These are phyloP conservation scores for Melanitta fusca DNA, from an alignment of 2,797 vertebrate genomes.

Conservation along the genomic window DNA sequence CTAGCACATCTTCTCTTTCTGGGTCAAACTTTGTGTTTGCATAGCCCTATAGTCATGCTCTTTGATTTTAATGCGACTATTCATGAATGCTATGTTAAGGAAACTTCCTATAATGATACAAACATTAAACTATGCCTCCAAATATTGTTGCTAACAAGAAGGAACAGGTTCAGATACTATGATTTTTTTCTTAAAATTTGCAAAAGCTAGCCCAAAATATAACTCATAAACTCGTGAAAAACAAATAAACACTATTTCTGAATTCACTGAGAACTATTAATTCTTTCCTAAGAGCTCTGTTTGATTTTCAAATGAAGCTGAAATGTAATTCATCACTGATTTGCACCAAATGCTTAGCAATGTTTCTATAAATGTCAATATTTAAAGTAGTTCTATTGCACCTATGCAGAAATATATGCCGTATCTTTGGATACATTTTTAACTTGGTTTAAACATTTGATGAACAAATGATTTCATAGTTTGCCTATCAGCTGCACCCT, in stretches of 20 bases:
- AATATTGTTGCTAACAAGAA: not conserved
- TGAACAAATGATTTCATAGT: not conserved
- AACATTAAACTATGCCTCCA: not conserved
- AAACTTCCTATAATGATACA: not conserved
- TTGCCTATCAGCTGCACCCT: not conserved
- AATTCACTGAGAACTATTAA: not conserved
- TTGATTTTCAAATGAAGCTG: not conserved
- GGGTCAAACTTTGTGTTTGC: not conserved
- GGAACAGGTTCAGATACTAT: not conserved
- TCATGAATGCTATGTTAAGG: not conserved
- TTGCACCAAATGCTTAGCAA: not conserved
- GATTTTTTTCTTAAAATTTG: not conserved
- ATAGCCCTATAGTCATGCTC: not conserved
- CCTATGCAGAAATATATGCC: not conserved
- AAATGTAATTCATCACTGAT: not conserved
- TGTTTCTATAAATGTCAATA: not conserved
- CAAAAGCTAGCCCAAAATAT: not conserved
- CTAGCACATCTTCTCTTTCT: not conserved
- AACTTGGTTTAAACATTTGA: not conserved
- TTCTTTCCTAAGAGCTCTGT: not conserved
- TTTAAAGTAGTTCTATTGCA: not conserved
- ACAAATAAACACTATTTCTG: not conserved
- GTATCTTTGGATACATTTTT: not conserved
- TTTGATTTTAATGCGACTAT: not conserved
- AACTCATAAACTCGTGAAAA: not conserved